Base-by-base conservation (phyloP, 2,113 vertebrate species). In the Sinosuthora webbiana region DNA sequence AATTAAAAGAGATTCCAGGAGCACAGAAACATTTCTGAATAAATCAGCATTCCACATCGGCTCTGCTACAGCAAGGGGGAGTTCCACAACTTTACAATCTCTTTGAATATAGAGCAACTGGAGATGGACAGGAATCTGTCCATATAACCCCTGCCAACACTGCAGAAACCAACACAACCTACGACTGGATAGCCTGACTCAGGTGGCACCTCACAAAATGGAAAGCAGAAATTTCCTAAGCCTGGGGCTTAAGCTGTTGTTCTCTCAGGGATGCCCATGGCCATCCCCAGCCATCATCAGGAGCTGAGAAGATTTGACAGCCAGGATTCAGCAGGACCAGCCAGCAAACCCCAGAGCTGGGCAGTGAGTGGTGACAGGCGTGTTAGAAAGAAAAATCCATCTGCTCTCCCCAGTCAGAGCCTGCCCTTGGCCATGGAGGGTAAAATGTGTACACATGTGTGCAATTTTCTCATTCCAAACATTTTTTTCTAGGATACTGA, bases 391-490 rank as follows among this genome's bases (percentile, higher is more conserved):
- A 50, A 79, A 91, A 88, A 57, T 14, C 60, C 33, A 64, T 60
- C 69, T 63, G 17, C 9, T 37, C 6, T 64, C 10, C 52, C 68
- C 39, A 27, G 52, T 8, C 60, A 75, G 70, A 87, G 30, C 41
- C 44, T 89, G 59, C 49, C 49, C n/a, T 73, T 71, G 77, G 49
- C 37, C 25, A 11, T 3, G 15, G 15, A 37, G 35, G 42, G 47
- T 56, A 18, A 47, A 55, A 8, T 15, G 42, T 6, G 15, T 31
- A 11, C 1, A 0, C 7, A 1, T 16, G 15, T 37, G 15, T 50
- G 37, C 13, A 1, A 60, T 64, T 64, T 85, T 68, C 75, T 90
- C 49, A 47, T 60, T 44, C 52, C 4, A 2, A 68, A 39, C 3
- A 2, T 8, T 63, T 59, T 78, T 74, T 53, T 39, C 59, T 42